These are phyloP conservation scores for Patella caerulea DNA, from an alignment of 2,888 invertebrate species.

Conservation along the genomic window DNA sequence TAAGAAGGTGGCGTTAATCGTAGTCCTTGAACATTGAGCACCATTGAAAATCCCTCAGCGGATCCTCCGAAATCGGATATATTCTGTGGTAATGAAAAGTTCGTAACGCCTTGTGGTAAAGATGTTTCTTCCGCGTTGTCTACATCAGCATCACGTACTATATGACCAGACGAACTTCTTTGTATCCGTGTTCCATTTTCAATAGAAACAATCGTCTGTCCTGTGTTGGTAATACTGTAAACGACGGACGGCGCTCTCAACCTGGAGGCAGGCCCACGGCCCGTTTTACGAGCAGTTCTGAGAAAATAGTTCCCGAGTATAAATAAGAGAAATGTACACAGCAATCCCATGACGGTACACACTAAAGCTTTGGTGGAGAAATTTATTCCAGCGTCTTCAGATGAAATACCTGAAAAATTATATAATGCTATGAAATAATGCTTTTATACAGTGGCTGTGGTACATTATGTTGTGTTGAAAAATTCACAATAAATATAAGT, in stretches of 20 bases:
- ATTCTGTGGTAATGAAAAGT: no score
- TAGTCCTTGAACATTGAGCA: neutral
- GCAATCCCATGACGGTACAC: neutral
- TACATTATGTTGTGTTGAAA: no score
- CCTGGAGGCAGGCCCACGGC: neutral
- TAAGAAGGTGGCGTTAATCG: neutral
- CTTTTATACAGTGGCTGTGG: no score
- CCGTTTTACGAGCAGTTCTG: neutral
- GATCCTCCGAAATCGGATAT: neutral
- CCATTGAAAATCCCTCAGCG: neutral
- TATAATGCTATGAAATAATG: no score
- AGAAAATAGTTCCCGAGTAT: neutral
- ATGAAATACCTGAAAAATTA: neutral
- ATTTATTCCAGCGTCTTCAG: neutral
- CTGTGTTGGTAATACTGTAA: neutral
- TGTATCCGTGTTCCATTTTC: neutral
- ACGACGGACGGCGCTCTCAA: neutral
- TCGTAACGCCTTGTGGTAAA: no score
- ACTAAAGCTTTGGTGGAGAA: neutral
- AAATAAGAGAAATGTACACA: neutral
- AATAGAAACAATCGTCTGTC: neutral
- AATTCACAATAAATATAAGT: no score
- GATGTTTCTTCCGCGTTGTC: no score
- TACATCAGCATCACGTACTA: neutral
- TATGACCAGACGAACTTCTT: neutral